A percentile compares a stretch with the other conserved stretches of the same genome.
These are phyloP conservation scores for Perizoma flavofasciatum DNA, from an alignment of 2,888 invertebrate genomes.

Conservation along the genomic window DNA sequence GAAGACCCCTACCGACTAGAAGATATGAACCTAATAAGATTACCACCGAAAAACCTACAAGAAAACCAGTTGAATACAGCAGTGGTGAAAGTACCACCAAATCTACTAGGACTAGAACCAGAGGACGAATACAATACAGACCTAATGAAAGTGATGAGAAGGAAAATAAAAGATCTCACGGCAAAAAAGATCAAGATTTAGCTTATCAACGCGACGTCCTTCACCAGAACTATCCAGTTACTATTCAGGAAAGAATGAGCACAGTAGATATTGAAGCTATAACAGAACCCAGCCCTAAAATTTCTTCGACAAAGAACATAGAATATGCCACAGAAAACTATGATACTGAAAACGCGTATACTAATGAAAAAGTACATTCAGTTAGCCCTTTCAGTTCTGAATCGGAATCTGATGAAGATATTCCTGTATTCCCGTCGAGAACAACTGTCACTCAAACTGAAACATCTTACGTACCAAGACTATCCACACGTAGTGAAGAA, in stretches of 20 bases:
- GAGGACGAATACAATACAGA: constrained; percentile 82
- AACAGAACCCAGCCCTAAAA: constrained; percentile 65
- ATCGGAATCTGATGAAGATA: constrained; percentile 53
- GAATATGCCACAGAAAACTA: constrained; percentile 54
- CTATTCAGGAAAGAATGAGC: constrained; percentile 75
- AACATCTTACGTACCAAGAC: constrained; percentile 54
- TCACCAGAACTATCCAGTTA: constrained; percentile 86
- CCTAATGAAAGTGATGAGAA: constrained; percentile 67
- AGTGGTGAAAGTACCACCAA: constrained; percentile 64
- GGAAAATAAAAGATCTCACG: constrained; percentile 54
- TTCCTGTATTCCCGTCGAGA: constrained; percentile 38
- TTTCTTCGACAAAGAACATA: constrained; percentile 49
- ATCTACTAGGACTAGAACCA: constrained; percentile 64
- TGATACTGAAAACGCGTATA: constrained; percentile 75
- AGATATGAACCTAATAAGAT: constrained; percentile 72
- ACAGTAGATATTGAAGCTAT: constrained; percentile 78
- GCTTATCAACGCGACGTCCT: constrained; percentile 86
- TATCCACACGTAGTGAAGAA: constrained; percentile 57
- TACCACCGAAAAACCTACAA: constrained; percentile 64
- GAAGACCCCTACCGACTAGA: constrained; percentile 71
- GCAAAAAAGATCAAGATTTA: constrained; percentile 67
- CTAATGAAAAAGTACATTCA: constrained; percentile 62
- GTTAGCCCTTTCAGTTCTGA: constrained; percentile 57
- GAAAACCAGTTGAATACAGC: constrained; percentile 48
- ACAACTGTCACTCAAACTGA: constrained; percentile 55